A percentile compares a stretch with the other conserved stretches of the same genome.
Conservation (phyloP, 2,888 invertebrate species). For the Thumatha senex region DNA sequence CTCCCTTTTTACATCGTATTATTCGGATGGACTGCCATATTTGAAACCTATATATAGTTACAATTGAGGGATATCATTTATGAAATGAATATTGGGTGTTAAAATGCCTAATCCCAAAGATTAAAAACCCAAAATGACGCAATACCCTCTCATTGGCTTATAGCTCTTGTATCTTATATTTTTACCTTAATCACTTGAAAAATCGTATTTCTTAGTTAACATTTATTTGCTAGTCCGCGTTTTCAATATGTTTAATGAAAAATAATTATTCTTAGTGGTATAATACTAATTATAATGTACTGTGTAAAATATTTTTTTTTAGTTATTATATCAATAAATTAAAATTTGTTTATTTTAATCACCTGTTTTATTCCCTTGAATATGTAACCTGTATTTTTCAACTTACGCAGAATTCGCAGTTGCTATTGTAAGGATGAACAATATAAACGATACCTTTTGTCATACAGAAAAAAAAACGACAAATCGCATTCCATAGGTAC, state of each 20-base stretch:
- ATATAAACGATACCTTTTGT: too few species aligned
- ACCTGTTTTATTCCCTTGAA: conserved; percentile 62
- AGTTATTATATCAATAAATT: conserved; percentile 82
- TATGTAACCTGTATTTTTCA: too few species aligned
- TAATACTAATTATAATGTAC: conserved; percentile 83
- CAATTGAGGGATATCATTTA: conserved; percentile 26
- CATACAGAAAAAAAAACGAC: too few species aligned
- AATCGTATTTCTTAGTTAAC: conserved; percentile 68
- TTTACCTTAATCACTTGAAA: conserved; percentile 46
- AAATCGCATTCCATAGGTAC: too few species aligned
- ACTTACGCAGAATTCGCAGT: too few species aligned
- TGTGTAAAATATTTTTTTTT: conserved; percentile 81
- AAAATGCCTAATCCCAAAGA: conserved; percentile 28
- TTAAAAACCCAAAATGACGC: conserved; percentile 9
- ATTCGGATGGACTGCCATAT: conserved; percentile 79
- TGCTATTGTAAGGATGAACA: too few species aligned
- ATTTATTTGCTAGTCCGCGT: conserved; percentile 81
- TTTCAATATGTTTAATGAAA: conserved; percentile 74
- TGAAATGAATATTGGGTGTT: conserved; percentile 27
- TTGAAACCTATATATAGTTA: conserved; percentile 60
- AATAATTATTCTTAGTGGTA: conserved; percentile 80
- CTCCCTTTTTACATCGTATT: conserved; percentile 73
- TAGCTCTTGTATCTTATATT: conserved; percentile 30
- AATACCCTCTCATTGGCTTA: conserved; percentile 24
- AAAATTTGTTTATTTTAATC: conserved; percentile 82